These are phyloP conservation scores for Botia kubotai DNA, from an alignment of 2,797 vertebrate species.

Conservation along the genomic window DNA sequence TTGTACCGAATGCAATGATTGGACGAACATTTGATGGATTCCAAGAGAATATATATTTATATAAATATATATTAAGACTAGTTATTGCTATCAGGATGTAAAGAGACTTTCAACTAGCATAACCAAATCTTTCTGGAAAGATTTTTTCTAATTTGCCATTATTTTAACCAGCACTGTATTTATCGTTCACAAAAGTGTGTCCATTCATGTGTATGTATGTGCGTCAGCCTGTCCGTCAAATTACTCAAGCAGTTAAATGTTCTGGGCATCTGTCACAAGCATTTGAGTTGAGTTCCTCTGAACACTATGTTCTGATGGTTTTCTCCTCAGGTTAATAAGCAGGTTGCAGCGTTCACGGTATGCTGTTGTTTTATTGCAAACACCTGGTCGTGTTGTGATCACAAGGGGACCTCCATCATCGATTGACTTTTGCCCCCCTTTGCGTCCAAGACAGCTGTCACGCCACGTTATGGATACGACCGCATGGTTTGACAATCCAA, in stretches of 20 bases:
- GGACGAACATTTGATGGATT: no score
- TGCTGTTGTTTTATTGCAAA: constrained; percentile 48
- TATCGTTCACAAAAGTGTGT: constrained; percentile 12
- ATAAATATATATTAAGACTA: no score
- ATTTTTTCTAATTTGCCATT: not conserved
- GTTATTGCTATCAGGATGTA: no score
- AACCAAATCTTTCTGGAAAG: no score
- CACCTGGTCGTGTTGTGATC: constrained; percentile 35
- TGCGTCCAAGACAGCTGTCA: constrained; percentile 53
- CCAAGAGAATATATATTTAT: no score
- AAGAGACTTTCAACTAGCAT: no score
- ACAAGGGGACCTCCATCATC: constrained; percentile 38
- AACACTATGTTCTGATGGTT: constrained; percentile 48
- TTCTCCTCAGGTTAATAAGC: constrained; percentile 54
- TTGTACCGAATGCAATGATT: no score
- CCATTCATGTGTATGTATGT: not conserved
- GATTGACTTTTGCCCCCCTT: constrained; percentile 54
- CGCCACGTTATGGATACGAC: constrained; percentile 37
- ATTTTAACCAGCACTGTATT: not conserved
- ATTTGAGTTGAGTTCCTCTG: constrained; percentile 41
- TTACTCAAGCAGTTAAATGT: constrained; percentile 41
- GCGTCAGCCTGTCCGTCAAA: constrained; percentile 42
- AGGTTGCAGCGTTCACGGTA: constrained; percentile 37
- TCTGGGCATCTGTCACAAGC: constrained; percentile 49
- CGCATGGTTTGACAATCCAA: constrained; percentile 28